Evolutionary conservation across 2,797 vertebrate genomes (phyloP), one percentile per base, ranked within the genome.

Genomic region (Somateria mollissima): DNA sequence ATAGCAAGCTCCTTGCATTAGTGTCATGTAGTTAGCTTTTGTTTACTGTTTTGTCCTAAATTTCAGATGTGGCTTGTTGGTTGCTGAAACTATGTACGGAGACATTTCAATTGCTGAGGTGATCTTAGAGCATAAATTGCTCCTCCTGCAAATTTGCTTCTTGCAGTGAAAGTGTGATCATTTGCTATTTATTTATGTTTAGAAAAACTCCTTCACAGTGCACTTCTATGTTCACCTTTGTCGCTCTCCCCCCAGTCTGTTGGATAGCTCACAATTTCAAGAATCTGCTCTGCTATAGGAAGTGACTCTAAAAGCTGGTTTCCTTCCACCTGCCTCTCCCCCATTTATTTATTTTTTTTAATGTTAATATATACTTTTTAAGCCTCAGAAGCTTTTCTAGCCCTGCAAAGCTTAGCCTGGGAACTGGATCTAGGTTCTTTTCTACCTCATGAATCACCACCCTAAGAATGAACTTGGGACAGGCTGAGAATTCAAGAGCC

Each of bases 381-480:
- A 85, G 22, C 34, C 65, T 66, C 45, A 84, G 60, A 84, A 67
- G 5, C 39, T 95, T 77, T 91, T 81, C 62, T 78, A 66, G 73
- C 41, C 25, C 83, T n/a, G 22, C 34, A 84, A 79, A 84, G 24
- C 53, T 24, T 3, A 81, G 66, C 37, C 73, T 75, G 62, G 14
- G 58, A 84, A 25, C 54, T 39, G 74, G 47, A 25, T 81, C 21
- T 47, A 25, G 10, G 30, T 56, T 81, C 56, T 86, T 60, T 90
- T 27, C 51, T 67, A 34, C 43, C 84, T 95, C 78, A 70, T 82
- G 74, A 95, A 93, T 95, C 77, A 76, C 77, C 43, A 64, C 21
- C 11, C 60, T 73, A 47, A 37, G 71, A 89, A 82, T 49, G 74
- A 82, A 41, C 74, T 94, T 95, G 90, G 92, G 95, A 61, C 43